Percentiles rank a stretch among this genome's conserved stretches.
Conservation (phyloP, 2,113 vertebrate species). For the Guaruba guarouba region DNA sequence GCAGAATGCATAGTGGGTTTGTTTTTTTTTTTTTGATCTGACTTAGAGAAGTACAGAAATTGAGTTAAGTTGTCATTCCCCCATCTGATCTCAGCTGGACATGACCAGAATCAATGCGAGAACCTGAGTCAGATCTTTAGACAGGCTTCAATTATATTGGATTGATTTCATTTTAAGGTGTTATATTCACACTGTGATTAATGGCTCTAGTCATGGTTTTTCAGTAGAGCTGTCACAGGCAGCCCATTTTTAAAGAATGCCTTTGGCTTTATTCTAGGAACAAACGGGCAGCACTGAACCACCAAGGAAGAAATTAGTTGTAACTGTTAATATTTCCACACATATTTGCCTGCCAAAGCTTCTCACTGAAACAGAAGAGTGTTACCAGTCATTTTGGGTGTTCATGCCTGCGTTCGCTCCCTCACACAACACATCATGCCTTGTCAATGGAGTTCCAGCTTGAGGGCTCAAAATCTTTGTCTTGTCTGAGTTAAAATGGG, state of each 20-base stretch:
- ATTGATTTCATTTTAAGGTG: slow-evolving; percentile 25
- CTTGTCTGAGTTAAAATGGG: not conserved
- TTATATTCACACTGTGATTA: slow-evolving; percentile 9
- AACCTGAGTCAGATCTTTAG: slow-evolving; percentile 27
- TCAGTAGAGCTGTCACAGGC: not conserved
- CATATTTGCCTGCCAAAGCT: not conserved
- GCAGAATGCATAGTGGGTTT: not conserved
- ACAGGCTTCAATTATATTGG: slow-evolving; percentile 35
- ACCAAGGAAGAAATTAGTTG: not conserved
- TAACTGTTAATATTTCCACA: not conserved
- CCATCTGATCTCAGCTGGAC: not conserved
- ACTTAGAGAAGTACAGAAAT: not conserved
- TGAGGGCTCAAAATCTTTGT: not conserved
- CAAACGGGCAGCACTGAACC: not conserved
- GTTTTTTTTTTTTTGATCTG: not conserved
- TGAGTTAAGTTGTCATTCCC: not conserved
- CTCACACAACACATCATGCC: not conserved
- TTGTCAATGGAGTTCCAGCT: not conserved
- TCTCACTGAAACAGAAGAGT: not conserved
- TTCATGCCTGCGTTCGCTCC: not conserved
- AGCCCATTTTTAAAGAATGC: not conserved
- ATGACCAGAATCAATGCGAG: not conserved
- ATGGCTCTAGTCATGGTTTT: slow-evolving; percentile 7
- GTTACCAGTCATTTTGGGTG: not conserved
- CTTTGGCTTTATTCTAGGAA: not conserved